Evolutionary conservation across 2,888 invertebrate genomes (phyloP), one percentile per base, ranked within the genome.

Genomic region (Pardosa pseudoannulata): DNA sequence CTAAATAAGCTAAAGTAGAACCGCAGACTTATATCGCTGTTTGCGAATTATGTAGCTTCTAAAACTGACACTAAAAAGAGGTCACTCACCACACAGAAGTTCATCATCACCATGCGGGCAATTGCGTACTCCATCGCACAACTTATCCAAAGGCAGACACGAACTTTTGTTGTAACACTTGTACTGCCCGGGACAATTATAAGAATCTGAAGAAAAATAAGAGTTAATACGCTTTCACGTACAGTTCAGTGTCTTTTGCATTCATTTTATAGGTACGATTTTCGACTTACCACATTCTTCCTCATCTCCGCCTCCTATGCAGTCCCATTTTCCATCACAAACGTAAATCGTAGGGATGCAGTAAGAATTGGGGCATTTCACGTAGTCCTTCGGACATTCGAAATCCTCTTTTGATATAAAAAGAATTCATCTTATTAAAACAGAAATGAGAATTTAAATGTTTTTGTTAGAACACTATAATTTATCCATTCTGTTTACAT

Each of bases 81-180:
- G n/a, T n/a, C 2, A 65, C 46, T 79, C 88, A 89, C 89, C 90
- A 73, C 90, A 90, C 9, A 90, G 80, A 46, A 87, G 78, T 89
- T 91, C 91, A 71, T 91, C 91, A 62, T 90, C 90, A 9, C 90
- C 89, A 56, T 89, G 67, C 11, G 89, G 89, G 79, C 91, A 91
- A 39, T 91, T 90, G 31, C 88, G 73, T 23, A 89, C 83, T 19
- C 90, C 90, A 79, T 91, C 90, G 62, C 91, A 91, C 0, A 90
- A 65, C 83, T 90, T 89, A 64, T 87, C 82, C 13, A 89, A 64
- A 6, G 90, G 89, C 32, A 91, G 88, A 74, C 91, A 91, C 23
- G 89, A 89, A 27, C 89, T 89, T 19, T 87, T 88, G 65, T 90
- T 89, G 76, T 89, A 89, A 50, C 91, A 90, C 36, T 89, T 89